Conservation (phyloP, 2,113 vertebrate genomes). For the Ivindomyrus marchei region DNA sequence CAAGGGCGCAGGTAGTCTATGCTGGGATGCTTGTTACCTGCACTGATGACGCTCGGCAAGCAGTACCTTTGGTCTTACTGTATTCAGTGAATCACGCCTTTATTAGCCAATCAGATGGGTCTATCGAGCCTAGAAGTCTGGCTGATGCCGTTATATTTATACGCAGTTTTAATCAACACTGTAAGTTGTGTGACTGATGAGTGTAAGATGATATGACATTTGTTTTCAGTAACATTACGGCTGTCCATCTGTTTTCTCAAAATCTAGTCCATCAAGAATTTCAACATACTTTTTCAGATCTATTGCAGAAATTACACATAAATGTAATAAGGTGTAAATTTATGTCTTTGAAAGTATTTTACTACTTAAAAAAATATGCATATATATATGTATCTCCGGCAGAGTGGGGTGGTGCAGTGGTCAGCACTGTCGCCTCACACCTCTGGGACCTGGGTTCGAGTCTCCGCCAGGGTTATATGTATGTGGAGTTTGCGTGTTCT, state of each 20-base stretch:
- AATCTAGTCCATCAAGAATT: neutral
- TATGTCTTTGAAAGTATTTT: neutral
- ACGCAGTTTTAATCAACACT: neutral
- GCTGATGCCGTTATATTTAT: neutral
- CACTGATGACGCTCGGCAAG: neutral
- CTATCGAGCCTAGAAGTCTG: neutral
- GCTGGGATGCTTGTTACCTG: neutral
- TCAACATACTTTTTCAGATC: neutral
- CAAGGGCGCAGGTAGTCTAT: constrained; percentile 3
- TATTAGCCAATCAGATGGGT: neutral
- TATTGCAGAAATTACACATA: neutral
- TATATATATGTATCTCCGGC: too few relatives aligned
- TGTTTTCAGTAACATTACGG: neutral
- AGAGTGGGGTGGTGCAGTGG: too few relatives aligned
- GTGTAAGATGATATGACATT: neutral
- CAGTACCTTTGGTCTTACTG: too few relatives aligned
- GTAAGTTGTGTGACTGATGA: neutral
- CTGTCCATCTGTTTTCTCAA: neutral
- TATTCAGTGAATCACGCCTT: neutral
- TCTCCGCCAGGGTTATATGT: too few relatives aligned
- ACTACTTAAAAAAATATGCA: neutral
- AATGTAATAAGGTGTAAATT: neutral
- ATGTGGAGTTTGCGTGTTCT: too few relatives aligned
- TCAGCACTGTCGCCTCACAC: too few relatives aligned
- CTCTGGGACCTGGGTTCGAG: too few relatives aligned